Conservation (phyloP, 2,113 vertebrate genomes). For the Ictalurus furcatus region DNA sequence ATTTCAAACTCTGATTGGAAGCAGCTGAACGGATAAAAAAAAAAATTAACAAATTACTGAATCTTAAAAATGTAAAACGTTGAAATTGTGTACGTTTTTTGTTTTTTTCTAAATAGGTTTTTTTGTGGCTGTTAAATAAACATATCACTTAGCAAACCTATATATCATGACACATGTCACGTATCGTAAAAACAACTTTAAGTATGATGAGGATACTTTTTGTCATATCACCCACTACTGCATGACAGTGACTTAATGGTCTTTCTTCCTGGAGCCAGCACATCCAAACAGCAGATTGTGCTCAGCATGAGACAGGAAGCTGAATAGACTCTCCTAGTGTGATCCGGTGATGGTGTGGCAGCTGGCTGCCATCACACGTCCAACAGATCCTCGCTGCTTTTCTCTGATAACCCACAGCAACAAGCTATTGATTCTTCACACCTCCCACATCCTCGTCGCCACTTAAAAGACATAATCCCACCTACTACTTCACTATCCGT, state of each 20-base stretch:
- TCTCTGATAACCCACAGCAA: conserved; percentile 64
- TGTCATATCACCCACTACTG: not conserved
- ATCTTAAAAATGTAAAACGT: no score
- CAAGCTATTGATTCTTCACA: conserved; percentile 74
- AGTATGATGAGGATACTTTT: not conserved
- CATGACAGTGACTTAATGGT: not conserved
- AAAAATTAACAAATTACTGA: no score
- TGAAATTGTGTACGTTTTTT: no score
- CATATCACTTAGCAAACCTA: not conserved
- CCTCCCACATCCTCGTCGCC: conserved; percentile 63
- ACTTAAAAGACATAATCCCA: conserved; percentile 64
- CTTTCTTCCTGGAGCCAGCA: not conserved
- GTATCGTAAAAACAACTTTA: no score
- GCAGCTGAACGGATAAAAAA: no score
- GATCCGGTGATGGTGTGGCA: conserved; percentile 27
- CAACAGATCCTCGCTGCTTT: conserved; percentile 48
- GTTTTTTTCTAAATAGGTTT: not conserved
- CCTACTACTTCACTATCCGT: conserved; percentile 59
- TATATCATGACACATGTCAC: not conserved
- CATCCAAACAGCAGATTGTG: conserved; percentile 34
- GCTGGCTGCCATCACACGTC: conserved; percentile 59
- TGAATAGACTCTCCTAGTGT: conserved; percentile 39
- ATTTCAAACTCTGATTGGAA: no score
- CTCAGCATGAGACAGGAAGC: conserved; percentile 40
- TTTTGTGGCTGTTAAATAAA: not conserved